These are phyloP conservation scores for Coreius guichenoti DNA, from an alignment of 2,797 vertebrate genomes.

Conservation along the genomic window DNA sequence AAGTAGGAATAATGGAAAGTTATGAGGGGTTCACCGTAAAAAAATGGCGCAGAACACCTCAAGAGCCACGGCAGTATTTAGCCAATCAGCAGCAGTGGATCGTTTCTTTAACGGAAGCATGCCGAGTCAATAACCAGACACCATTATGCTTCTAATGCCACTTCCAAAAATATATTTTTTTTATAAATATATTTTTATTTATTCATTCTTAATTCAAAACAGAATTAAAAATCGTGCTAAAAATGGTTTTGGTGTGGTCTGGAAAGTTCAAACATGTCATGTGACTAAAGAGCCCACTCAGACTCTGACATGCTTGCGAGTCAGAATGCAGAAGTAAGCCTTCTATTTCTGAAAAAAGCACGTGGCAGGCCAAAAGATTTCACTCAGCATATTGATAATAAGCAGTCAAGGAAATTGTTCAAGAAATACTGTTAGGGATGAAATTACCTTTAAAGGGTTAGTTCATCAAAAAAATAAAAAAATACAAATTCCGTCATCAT, in stretches of 20 bases:
- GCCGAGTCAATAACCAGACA: conserved; percentile 35
- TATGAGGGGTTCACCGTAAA: conserved; percentile 66
- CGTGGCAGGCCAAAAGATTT: conserved; percentile 31
- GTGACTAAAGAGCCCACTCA: conserved; percentile 29
- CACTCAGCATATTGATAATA: not conserved
- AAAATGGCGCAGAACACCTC: conserved; percentile 62
- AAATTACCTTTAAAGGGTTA: conserved; percentile 20
- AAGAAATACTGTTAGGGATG: conserved; percentile 18
- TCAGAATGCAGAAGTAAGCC: conserved; percentile 40
- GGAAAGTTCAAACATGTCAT: conserved; percentile 30
- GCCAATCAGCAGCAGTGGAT: conserved; percentile 49
- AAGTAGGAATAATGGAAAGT: conserved; percentile 77
- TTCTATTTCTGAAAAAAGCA: conserved; percentile 21
- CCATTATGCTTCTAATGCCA: not conserved
- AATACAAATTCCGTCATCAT: not conserved
- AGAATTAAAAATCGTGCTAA: not conserved
- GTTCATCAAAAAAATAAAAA: conserved; percentile 6
- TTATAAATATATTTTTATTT: not conserved
- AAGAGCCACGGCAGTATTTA: conserved; percentile 58
- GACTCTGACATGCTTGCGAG: conserved; percentile 48
- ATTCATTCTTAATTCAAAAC: not conserved
- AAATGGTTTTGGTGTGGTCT: conserved; percentile 14
- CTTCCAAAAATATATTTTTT: not conserved
- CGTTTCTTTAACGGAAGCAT: conserved; percentile 47
- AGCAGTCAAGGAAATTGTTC: not conserved